Evolutionary conservation across 2,888 invertebrate genomes (phyloP).

Genomic region (Thereva unica): DNA sequence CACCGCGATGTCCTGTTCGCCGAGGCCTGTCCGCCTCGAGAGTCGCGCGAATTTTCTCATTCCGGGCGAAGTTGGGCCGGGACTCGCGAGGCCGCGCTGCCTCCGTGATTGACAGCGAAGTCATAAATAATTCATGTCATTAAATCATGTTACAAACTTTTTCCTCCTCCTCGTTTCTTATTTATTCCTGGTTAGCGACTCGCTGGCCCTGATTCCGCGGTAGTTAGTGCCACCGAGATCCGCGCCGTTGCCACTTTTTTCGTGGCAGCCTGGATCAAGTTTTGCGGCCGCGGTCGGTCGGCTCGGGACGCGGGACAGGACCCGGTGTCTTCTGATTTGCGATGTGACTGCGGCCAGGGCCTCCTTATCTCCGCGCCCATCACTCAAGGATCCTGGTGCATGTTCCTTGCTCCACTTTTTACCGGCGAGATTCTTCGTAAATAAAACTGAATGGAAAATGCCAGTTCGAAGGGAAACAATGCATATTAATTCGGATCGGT

Average conservation of each 20-base stretch:
- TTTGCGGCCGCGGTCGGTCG: constrained; percentile 16
- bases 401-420: not conserved
- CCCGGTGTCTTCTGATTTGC: constrained; percentile 22
- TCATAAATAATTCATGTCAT: constrained; percentile 60
- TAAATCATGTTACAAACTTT: constrained; percentile 60
- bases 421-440: too few species aligned
- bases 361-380: constrained; percentile 6
- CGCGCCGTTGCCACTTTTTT: constrained; percentile 29
- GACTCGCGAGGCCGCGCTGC: constrained; percentile 42
- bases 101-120: constrained; percentile 59
- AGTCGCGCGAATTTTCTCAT: constrained; percentile 38
- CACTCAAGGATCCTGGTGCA: not conserved
- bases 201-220: constrained; percentile 13
- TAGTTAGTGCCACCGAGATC: constrained; percentile 26
- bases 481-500: too few species aligned
- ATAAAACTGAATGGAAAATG: too few species aligned
- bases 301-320: not conserved
- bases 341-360: constrained; percentile 4
- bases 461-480: too few species aligned
- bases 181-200: constrained; percentile 31
- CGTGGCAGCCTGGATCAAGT: constrained; percentile 29
- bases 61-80: constrained; percentile 34
- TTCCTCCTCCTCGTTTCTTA: constrained; percentile 38
- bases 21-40: constrained; percentile 12
- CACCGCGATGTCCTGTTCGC: constrained; percentile 21